Evolutionary conservation across 2,888 invertebrate species (phyloP).

Genomic region (Ypsolopha scabrella): DNA sequence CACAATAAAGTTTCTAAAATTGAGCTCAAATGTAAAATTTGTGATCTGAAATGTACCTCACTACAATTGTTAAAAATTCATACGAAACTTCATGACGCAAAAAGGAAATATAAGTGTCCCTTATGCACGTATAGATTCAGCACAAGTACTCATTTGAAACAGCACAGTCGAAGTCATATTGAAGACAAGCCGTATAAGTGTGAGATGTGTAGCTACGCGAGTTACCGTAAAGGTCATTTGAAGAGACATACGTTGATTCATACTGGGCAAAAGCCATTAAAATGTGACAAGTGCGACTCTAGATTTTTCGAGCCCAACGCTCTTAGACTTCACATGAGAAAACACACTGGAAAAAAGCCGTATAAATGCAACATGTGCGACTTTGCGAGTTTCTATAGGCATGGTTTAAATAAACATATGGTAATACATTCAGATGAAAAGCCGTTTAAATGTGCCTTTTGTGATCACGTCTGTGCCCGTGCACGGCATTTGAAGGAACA

Average conservation of each 20-base stretch:
- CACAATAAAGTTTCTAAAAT: neutral
- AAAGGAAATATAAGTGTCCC: neutral
- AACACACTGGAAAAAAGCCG: neutral
- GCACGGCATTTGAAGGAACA: neutral
- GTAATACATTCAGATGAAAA: too few relatives aligned
- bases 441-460: neutral
- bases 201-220: neutral
- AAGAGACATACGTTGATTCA: neutral
- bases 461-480: neutral
- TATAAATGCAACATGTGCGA: neutral
- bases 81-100: neutral
- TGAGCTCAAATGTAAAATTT: neutral
- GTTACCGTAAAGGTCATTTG: neutral
- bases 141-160: neutral
- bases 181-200: neutral
- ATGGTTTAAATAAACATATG: too few relatives aligned
- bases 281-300: neutral
- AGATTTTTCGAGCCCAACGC: neutral
- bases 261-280: constrained; percentile 1
- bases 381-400: too few relatives aligned
- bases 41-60: neutral
- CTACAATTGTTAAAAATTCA: neutral
- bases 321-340: neutral
- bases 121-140: neutral
- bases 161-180: neutral